Evolutionary conservation across 1,140 invertebrate species (phyloP).

Genomic region (Rhagoletis pomonella): DNA sequence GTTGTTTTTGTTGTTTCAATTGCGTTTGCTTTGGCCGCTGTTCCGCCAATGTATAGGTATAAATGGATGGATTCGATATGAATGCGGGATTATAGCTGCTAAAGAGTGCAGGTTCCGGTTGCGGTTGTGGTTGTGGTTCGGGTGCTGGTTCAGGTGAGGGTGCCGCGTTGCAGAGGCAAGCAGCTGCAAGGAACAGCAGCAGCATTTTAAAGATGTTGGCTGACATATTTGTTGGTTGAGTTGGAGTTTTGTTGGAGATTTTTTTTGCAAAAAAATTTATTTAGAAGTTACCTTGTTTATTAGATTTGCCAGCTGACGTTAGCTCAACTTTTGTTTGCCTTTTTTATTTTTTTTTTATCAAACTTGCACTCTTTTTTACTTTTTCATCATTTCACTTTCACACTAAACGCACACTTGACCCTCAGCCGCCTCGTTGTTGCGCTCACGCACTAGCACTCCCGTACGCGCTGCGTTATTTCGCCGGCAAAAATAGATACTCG

Average conservation of each 20-base stretch:
- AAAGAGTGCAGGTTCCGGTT: neutral
- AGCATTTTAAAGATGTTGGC: conserved; percentile 38
- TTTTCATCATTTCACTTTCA: neutral
- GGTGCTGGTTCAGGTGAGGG: conserved; percentile 26
- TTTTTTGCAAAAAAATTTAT: no score
- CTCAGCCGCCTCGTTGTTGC: neutral
- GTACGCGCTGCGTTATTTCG: neutral
- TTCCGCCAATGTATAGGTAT: conserved; percentile 53
- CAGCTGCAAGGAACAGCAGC: neutral
- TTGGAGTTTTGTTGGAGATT: conserved; percentile 21
- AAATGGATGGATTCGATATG: conserved; percentile 56
- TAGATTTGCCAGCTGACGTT: no score
- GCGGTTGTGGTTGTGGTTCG: conserved; percentile 21
- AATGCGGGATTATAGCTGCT: conserved; percentile 41
- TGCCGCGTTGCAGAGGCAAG: neutral
- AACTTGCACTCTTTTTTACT: neutral
- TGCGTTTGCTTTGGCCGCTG: conserved; percentile 58
- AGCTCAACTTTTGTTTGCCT: no score
- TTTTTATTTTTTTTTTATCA: conserved; percentile 25
- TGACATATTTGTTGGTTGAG: conserved; percentile 45
- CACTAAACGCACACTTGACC: conserved; percentile 31
- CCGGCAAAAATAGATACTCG: conserved; percentile 28
- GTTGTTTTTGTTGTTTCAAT: conserved; percentile 55
- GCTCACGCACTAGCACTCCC: neutral
- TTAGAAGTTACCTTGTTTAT: no score